Evolutionary conservation across 1,140 invertebrate species (phyloP), one percentile per base, ranked within the genome.

Genomic region (Brachionus sp.): DNA sequence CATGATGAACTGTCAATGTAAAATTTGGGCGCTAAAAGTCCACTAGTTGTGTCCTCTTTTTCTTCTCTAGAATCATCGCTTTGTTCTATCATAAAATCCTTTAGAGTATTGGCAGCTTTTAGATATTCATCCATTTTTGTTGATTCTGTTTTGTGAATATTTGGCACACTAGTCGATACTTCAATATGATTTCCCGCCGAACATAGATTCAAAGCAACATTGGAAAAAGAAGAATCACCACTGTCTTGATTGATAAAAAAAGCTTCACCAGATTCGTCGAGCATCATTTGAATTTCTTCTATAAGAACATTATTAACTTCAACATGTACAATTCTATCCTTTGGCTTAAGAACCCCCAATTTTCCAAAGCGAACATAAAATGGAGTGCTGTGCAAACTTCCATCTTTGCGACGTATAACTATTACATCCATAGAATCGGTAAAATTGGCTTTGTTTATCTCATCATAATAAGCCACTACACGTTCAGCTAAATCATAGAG

Each of bases 281-380:
- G 97, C 13, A 99, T 89, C 90, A 99, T 99, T 97, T 99, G 99
- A 87, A 98, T 95, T 88, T 99, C 94, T 85, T 95, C 93, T 33
- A 95, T 92, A 3, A 94, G 92, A 85, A 95, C 93, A 68, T 95
- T 96, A 92, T 99, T 99, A 84, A 99, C 93, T 89, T 97, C 95
- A 87, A 99, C 95, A 87, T 99, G 96, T 85, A 99, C 97, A 95
- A 98, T 93, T 93, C 99, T 99, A 87, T 98, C 95, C 84, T 93
- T 92, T 85, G 95, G 95, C 37, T 96, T 92, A 0, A 99, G 91
- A 6, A 99, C 97, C 19, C 96, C 97, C 85, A 98, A 91, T 90
- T 99, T 99, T 53, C 98, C 98, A 88, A 99, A 99, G 19, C 97
- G 92, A 6, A 99, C 97, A 88, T 99, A 97, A 89, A 99, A 99